Evolutionary conservation across 2,797 vertebrate species (phyloP).

Genomic region (Danio choprae): DNA sequence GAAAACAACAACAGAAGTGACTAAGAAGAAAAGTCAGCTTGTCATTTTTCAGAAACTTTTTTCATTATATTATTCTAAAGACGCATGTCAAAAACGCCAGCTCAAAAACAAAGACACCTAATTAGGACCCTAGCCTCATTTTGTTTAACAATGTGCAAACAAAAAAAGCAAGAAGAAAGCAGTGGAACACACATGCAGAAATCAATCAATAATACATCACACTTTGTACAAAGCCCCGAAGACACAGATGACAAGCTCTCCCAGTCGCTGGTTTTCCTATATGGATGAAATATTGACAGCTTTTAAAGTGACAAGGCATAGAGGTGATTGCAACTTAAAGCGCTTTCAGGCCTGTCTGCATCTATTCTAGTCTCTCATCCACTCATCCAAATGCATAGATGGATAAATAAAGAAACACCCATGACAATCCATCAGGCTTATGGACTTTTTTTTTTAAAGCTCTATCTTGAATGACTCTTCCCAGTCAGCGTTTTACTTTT

Average conservation of each 20-base stretch:
- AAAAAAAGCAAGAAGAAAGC: slow-evolving; percentile 13
- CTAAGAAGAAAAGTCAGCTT: background rate
- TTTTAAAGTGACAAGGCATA: slow-evolving; percentile 43
- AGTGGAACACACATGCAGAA: slow-evolving; percentile 48
- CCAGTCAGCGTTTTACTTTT: slow-evolving; percentile 48
- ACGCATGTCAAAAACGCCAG: background rate
- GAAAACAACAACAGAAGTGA: background rate
- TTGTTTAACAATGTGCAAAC: background rate
- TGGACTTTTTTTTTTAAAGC: slow-evolving; percentile 26
- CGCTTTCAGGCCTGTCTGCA: slow-evolving; percentile 39
- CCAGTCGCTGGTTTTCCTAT: slow-evolving; percentile 50
- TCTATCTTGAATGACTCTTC: slow-evolving; percentile 20
- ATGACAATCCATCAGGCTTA: slow-evolving; percentile 41
- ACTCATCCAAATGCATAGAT: slow-evolving; percentile 53
- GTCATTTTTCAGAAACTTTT: background rate
- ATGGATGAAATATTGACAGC: slow-evolving; percentile 60
- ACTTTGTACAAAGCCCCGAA: slow-evolving; percentile 51
- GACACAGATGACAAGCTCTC: slow-evolving; percentile 53
- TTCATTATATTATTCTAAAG: background rate
- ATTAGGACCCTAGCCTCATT: background rate
- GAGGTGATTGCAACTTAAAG: slow-evolving; percentile 39
- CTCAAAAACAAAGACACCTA: slow-evolving; percentile 6
- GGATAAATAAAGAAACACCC: slow-evolving; percentile 63
- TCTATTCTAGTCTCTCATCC: slow-evolving; percentile 22
- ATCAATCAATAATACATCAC: slow-evolving; percentile 59